Conservation (phyloP, 1,140 invertebrate species). For the Drosophila melanica region DNA sequence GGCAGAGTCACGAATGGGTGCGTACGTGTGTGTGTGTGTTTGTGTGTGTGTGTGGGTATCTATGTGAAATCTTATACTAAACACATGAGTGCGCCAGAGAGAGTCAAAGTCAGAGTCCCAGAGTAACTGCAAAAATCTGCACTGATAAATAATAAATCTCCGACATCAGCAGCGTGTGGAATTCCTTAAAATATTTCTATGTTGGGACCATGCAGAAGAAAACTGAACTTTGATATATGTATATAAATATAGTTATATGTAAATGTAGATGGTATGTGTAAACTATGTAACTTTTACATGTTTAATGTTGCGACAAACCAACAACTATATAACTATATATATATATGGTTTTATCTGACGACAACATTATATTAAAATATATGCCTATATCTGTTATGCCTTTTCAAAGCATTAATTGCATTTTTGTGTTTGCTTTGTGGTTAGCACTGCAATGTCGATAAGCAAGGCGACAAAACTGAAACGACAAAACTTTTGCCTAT, state of each 20-base stretch:
- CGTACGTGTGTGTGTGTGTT: slow-evolving; percentile 29
- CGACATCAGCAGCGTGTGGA: slow-evolving; percentile 50
- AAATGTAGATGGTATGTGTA: not conserved
- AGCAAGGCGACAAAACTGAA: slow-evolving; percentile 29
- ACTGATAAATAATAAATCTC: slow-evolving; percentile 79
- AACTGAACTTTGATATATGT: slow-evolving; percentile 33
- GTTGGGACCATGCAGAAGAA: slow-evolving; percentile 4
- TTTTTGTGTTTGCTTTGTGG: slow-evolving; percentile 63
- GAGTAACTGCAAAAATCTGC: slow-evolving; percentile 69
- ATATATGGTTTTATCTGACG: not conserved
- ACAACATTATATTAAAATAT: too few species aligned
- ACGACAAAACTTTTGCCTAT: slow-evolving; percentile 45
- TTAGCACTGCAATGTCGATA: slow-evolving; percentile 36
- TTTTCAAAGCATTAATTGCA: slow-evolving; percentile 55
- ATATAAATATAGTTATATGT: not conserved
- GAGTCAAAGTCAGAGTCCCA: slow-evolving; percentile 13
- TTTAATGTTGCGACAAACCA: slow-evolving; percentile 45
- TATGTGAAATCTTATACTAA: slow-evolving; percentile 63
- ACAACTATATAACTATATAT: not conserved
- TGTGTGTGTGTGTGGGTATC: slow-evolving; percentile 31
- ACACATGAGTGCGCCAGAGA: slow-evolving; percentile 54
- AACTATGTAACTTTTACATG: slow-evolving; percentile 36
- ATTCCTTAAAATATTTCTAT: slow-evolving; percentile 15
- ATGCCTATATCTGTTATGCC: slow-evolving; percentile 2
- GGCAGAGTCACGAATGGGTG: slow-evolving; percentile 14